These are phyloP conservation scores for Proteles cristata DNA, from an alignment of 2,113 vertebrate genomes.

Conservation along the genomic window DNA sequence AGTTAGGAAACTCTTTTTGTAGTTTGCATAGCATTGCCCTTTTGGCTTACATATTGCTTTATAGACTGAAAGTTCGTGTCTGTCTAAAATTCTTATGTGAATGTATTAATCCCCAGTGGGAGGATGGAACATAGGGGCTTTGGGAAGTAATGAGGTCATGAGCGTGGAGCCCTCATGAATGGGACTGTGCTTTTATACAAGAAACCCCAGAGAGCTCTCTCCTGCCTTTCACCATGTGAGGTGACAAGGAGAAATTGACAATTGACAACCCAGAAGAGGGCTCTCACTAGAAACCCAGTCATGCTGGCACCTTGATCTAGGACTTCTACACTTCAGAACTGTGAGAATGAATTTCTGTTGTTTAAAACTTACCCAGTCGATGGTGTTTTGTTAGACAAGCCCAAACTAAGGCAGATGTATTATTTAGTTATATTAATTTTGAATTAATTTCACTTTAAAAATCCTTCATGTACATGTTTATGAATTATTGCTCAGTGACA, in stretches of 20 bases:
- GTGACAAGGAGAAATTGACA: neutral
- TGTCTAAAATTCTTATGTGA: neutral
- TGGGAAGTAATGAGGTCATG: neutral
- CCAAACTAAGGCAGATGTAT: neutral
- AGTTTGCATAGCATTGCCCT: neutral
- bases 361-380: neutral
- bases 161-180: neutral
- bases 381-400: neutral
- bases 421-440: neutral
- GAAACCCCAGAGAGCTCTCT: neutral
- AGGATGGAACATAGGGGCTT: neutral
- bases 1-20: conserved; percentile 5
- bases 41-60: neutral
- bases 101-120: neutral
- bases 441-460: neutral
- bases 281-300: neutral
- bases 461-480: neutral
- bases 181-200: neutral
- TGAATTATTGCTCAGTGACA: neutral
- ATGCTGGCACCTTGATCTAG: neutral
- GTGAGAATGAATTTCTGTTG: neutral
- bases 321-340: neutral
- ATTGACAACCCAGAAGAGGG: neutral
- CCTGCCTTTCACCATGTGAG: neutral
- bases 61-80: neutral